Base-by-base conservation (phyloP, 2,888 invertebrate species). In the Eupithecia inturbata region DNA sequence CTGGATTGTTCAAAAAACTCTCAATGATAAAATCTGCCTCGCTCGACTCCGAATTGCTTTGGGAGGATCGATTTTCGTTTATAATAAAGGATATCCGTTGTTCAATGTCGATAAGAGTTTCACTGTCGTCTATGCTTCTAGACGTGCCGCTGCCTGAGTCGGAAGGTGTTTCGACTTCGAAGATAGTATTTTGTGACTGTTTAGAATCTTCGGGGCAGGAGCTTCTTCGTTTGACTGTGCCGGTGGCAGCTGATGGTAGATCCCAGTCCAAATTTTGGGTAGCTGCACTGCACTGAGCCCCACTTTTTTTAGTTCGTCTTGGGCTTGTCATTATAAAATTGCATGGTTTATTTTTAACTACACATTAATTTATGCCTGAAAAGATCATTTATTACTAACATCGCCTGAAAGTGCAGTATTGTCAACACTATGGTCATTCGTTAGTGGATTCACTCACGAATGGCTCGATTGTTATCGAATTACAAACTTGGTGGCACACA, bases 171-270 rank as follows among this genome's bases (percentile, higher is more conserved):
- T 90, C 87, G 19, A 86, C 88, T 87, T 93, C 93, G 69, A 89
- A 89, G 78, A 92, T 90, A 1, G 89, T 86, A 45, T 91, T 91
- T 31, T 90, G 89, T 14, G 79, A 75, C 72, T 82, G 82, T 72
- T 89, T 89, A 0, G 88, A 83, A 77, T 88, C 89, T 80, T 94
- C 93, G 19, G 94, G 94, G 73, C 95, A 93, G 41, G 95, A 92
- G 71, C 96, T 95, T 79, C 96, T 93, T 79, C 96, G 92, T 85
- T 96, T 97, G 5, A 97, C 96, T 1, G 97, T 97, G 19, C 97
- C 97, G 1, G 97, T 97, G 85, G 95, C 95, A 41, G 95, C 92
- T 33, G 96, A 96, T 53, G 96, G 96, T 33, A 96, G 96, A 87
- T 97, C 97, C 96, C 97, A 97, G 86, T 97, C 97, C 78, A 96